Evolutionary conservation across 2,888 invertebrate species (phyloP).

Genomic region (Rambutsinella grinnellia): DNA sequence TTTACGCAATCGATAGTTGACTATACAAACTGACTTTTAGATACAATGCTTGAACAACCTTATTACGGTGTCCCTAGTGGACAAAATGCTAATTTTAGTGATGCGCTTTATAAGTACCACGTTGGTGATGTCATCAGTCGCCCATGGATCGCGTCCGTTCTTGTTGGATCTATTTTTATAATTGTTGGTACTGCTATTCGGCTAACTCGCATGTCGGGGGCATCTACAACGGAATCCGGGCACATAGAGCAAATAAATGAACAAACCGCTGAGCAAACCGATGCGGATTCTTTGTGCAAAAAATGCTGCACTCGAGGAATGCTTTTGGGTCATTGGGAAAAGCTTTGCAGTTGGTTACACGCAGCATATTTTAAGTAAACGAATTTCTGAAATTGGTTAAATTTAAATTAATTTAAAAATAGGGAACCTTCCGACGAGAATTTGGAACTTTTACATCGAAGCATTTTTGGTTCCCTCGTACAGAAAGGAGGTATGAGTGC

Average conservation of each 20-base stretch:
- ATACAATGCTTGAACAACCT: no score
- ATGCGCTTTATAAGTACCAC: no score
- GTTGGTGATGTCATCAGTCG: no score
- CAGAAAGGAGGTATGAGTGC: constrained; percentile 26
- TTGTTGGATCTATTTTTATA: constrained; percentile 2
- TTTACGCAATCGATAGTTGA: no score
- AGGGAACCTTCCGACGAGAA: constrained; percentile 35
- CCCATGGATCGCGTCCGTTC: no score
- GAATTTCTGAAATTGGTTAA: not conserved
- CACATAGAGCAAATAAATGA: not conserved
- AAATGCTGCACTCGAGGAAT: not conserved
- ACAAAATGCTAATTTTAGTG: no score
- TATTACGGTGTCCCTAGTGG: no score
- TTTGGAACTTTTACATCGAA: constrained; percentile 45
- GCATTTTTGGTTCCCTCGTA: constrained; percentile 39
- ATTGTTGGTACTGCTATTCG: constrained; percentile 12
- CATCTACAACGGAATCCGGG: not conserved
- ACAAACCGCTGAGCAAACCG: not conserved
- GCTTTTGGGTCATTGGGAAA: not conserved
- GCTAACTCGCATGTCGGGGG: constrained; percentile 11
- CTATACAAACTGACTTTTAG: no score
- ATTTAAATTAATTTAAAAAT: not conserved
- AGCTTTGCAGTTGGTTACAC: not conserved
- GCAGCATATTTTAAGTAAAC: not conserved
- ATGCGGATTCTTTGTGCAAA: not conserved